A percentile compares a stretch with the other conserved stretches of the same genome.
These are phyloP conservation scores for Spheniscus mendiculus DNA, from an alignment of 2,113 vertebrate species.

Conservation along the genomic window DNA sequence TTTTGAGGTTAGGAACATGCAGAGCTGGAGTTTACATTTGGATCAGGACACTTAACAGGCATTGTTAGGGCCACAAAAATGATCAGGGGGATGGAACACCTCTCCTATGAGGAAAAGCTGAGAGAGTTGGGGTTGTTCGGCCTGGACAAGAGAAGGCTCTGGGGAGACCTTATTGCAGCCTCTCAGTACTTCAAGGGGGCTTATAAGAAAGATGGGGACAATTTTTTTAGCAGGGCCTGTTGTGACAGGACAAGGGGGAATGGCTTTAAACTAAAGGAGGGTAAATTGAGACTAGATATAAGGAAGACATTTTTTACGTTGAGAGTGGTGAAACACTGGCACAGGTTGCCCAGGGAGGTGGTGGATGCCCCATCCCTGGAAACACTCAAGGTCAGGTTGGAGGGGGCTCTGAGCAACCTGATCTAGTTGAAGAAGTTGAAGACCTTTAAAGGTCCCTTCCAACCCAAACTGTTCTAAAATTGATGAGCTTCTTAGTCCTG, in stretches of 20 bases:
- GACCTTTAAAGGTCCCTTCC: neutral
- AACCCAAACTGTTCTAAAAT: neutral
- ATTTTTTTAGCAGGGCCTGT: neutral
- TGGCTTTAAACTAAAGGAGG: no score
- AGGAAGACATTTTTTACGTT: no score
- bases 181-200: neutral
- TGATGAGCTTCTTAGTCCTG: neutral
- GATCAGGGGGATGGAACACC: neutral
- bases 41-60: neutral
- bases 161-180: neutral
- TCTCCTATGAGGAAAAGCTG: neutral
- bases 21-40: neutral
- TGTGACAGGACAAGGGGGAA: neutral
- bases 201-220: neutral
- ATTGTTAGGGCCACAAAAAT: neutral
- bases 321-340: neutral
- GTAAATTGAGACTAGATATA: no score
- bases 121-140: neutral
- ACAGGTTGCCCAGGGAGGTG: neutral
- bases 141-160: neutral
- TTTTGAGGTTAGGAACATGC: neutral
- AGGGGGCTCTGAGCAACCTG: no score
- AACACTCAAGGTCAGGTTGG: no score
- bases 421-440: no score
- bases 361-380: no score